Base-by-base conservation (phyloP, 1,140 invertebrate genomes). In the Aphelenchoides fujianensis region DNA sequence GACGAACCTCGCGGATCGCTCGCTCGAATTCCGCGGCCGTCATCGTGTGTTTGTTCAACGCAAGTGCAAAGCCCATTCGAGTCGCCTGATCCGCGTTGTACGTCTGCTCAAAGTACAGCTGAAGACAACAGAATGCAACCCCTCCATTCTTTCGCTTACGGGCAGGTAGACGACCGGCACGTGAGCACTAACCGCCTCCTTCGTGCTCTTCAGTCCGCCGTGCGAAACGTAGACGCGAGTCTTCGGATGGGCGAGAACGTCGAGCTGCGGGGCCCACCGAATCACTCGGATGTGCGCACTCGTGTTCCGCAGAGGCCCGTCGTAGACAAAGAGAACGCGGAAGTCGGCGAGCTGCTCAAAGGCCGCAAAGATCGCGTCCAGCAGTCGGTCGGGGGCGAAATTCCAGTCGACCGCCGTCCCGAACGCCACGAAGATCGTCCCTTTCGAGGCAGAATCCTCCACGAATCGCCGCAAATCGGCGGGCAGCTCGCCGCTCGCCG, bases 151-250 rank as follows among this genome's bases (percentile, higher is more conserved):
- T n/a, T n/a, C n/a, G n/a, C n/a, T n/a, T n/a, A n/a, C n/a, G 30
- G 64, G 64, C 64, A 67, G 48, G 31, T 34, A 37, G 16, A 67
- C n/a, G 12, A 67, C 31, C 16, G 64, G 64, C 16, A 34, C 55
- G 31, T 41, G 27, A n/a, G 64, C 19, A 53, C 64, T 53, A 16
- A 41, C 19, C 3, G 64, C 64, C 55, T 67, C 64, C 31, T 67
- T 67, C 0, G 36, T 69, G 19, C 35, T 68, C 70, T 68, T 70
- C n/a, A 70, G 41, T 23, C 69, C 61, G 5, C 64, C 64, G 36
- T 67, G 64, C 2, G 64, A 27, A 23, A 67, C 31, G 19, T 34
- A 67, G 5, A 67, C 9, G 27, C 32, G 23, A 23, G 64, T 67
- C 55, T 67, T 67, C 23, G 31, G 19, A 59, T 67, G 64, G 31